Evolutionary conservation across 2,797 vertebrate genomes (phyloP), one percentile per base, ranked within the genome.

Genomic region (Halcyon chelicuti): DNA sequence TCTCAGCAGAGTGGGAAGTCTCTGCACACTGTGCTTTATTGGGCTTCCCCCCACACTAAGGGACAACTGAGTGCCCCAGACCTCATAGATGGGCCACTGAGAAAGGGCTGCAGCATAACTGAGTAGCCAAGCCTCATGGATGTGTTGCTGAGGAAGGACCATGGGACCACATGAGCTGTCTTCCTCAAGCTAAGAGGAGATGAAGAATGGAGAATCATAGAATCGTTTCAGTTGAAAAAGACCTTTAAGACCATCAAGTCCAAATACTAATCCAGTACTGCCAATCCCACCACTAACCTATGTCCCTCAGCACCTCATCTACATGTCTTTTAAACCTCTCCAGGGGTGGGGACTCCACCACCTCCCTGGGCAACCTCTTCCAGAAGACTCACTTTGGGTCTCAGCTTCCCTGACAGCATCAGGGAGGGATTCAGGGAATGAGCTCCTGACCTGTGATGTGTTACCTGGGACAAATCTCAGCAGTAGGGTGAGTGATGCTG

Each of bases 381-480:
- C 28, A 54, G 52, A 58, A 63, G 26, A 22, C 26, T 78, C 1
- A 0, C 1, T 19, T 88, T 86, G 75, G 33, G 25, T 86, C 25
- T 15, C 0, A 0, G 20, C 35, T 52, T 84, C 12, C 31, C 51
- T 55, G 77, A 35, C 22, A 83, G 39, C 54, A 28, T 5, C 31
- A 31, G 37, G 33, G 31, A 65, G 28, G 46, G 42, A 19, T 84
- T 10, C 1, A 5, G 39, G 57, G 47, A 46, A 21, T 5, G 39
- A 75, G 25, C 29, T 65, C 33, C 63, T 0, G 2, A 70, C 19
- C 35, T 26, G 12, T 0, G 2, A 29, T 39, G 7, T 3, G 2
- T 40, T 46, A 20, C 29, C 31, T 2, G 4, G 17, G 39, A 16
- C 31, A 66, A n/a, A 73, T 33, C 42, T 13, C 13, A 4, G 31